Conservation (phyloP, 2,888 invertebrate species). For the Drosophila birchii region DNA sequence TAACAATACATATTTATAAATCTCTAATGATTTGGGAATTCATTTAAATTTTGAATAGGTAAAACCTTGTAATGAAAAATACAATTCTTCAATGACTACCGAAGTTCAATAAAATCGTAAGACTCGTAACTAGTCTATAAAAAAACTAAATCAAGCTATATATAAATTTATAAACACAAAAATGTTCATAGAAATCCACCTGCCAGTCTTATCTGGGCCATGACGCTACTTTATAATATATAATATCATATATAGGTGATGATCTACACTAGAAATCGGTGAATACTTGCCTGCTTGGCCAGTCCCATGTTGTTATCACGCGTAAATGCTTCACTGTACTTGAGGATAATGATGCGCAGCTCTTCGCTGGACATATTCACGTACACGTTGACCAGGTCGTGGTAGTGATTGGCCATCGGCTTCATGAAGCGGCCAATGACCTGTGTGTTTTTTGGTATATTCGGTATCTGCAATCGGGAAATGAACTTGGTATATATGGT, state of each 20-base stretch:
- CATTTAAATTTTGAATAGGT: not conserved
- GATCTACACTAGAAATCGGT: not conserved
- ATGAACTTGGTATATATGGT: not conserved
- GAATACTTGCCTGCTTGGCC: constrained; percentile 88
- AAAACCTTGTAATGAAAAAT: not conserved
- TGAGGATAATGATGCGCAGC: constrained; percentile 88
- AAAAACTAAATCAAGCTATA: no score
- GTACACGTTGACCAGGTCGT: constrained; percentile 94
- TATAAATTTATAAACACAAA: not conserved
- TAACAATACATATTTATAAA: no score
- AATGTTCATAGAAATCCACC: not conserved
- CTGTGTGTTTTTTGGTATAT: constrained; percentile 95
- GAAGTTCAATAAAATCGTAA: not conserved
- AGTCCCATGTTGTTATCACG: constrained; percentile 92
- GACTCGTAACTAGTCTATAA: no score
- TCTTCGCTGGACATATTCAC: constrained; percentile 90
- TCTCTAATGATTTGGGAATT: not conserved
- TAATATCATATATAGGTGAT: not conserved
- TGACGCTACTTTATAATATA: not conserved
- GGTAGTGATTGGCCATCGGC: constrained; percentile 93
- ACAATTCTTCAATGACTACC: not conserved
- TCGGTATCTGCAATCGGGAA: constrained; percentile 85
- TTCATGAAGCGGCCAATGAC: constrained; percentile 94
- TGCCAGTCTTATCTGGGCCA: not conserved
- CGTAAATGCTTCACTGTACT: constrained; percentile 92